Evolutionary conservation across 2,113 vertebrate species (phyloP).

Genomic region (Danio rerio): GRCz12tu NC_133186.1:42417501-42418000

Average conservation of each 20-base stretch:
- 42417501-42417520: no score
- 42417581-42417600: no score
- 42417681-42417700: not conserved
- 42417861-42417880: not conserved
- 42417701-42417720: not conserved
- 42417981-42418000: not conserved
- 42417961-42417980: not conserved
- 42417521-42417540: no score
- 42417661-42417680: not conserved
- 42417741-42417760: constrained; percentile 35
- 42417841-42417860: not conserved
- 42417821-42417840: constrained; percentile 24
- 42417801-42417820: not conserved
- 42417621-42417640: no score
- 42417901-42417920: constrained; percentile 21
- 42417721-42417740: constrained; percentile 13
- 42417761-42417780: constrained; percentile 30
- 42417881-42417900: constrained; percentile 14
- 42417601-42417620: no score
- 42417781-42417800: not conserved
- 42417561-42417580: no score
- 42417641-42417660: not conserved
- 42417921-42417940: not conserved
- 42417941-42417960: constrained; percentile 13
- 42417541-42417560: no score